Base-by-base conservation (phyloP, 2,888 invertebrate species). In the Polylopha cassiicola region DNA sequence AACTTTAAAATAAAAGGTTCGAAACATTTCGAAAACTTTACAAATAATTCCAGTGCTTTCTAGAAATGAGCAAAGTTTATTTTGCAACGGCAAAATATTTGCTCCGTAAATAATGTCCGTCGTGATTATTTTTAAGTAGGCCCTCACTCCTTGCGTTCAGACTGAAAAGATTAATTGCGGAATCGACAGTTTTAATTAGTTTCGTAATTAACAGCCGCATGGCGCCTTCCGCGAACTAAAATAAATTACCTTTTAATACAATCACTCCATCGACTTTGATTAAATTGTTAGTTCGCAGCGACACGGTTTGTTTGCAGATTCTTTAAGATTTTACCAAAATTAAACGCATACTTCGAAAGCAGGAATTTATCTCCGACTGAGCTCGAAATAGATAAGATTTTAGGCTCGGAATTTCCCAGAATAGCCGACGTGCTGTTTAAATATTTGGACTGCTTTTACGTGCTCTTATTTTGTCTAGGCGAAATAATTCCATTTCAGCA, bases 121-220 rank as follows among this genome's bases (percentile, higher is more conserved):
- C 38, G 43, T 13, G 44, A 42, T 47, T 47, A 46, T 48, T 50
- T 44, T 47, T 58, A 48, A 46, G 47, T 39, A 49, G 36, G 46
- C 48, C 39, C 33, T 17, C 47, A 45, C 44, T 44, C 50, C 52
- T 44, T 47, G 50, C 54, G 45, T 45, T 51, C 54, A 31, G 50
- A 50, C 58, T 53, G 57, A 61, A 60, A 64, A 81, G 78, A 81
- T 81, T 81, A 81, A 82, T 82, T 74, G 73, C 71, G 54, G 67
- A 75, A 76, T 81, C 78, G 78, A 78, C 79, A 77, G 74, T 81
- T 78, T 80, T 81, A 81, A 82, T 82, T 82, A 80, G 78, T 81
- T 80, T 71, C 58, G 75, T 79, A 81, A 81, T 80, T 79, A 81
- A 75, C 80, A 72, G 70, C 68, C 60, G 65, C 70, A 66, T 67